Conservation (phyloP, 2,888 invertebrate genomes). For the Candidula unifasciata region DNA sequence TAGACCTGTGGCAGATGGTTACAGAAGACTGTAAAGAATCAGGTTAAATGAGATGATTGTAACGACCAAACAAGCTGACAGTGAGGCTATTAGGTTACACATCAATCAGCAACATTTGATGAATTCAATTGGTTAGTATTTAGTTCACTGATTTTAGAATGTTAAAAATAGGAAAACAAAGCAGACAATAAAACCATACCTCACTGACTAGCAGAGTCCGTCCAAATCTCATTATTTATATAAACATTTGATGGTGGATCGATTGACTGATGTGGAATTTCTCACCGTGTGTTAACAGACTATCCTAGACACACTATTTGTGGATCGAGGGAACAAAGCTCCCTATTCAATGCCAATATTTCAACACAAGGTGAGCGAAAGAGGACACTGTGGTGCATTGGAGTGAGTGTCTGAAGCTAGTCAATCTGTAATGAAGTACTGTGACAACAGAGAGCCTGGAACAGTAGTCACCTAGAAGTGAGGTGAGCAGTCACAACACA, state of each 20-base stretch:
- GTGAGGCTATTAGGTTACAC: conserved; percentile 1
- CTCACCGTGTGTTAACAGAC: not conserved
- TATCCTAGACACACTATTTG: not conserved
- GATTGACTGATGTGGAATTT: not conserved
- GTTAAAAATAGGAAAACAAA: not conserved
- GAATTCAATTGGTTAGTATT: conserved; percentile 26
- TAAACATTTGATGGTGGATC: not conserved
- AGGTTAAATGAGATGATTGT: too few species aligned
- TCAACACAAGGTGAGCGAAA: conserved; percentile 44
- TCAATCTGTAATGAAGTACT: not conserved
- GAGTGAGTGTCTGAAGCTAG: conserved; percentile 1
- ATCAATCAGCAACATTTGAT: not conserved
- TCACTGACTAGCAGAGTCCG: not conserved
- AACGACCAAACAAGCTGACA: too few species aligned
- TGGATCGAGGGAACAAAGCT: too few species aligned
- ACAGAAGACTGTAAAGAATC: not conserved
- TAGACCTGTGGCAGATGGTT: too few species aligned
- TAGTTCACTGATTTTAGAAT: not conserved
- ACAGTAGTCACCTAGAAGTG: conserved; percentile 16
- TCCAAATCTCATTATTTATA: conserved; percentile 25
- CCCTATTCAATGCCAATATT: not conserved
- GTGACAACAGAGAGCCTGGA: not conserved
- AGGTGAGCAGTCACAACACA: conserved; percentile 19
- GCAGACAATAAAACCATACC: conserved; percentile 26
- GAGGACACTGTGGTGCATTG: conserved; percentile 50